phyloP scores from a whole-genome alignment of 1,140 invertebrate species.

The Lepidurus couesii region DNA sequence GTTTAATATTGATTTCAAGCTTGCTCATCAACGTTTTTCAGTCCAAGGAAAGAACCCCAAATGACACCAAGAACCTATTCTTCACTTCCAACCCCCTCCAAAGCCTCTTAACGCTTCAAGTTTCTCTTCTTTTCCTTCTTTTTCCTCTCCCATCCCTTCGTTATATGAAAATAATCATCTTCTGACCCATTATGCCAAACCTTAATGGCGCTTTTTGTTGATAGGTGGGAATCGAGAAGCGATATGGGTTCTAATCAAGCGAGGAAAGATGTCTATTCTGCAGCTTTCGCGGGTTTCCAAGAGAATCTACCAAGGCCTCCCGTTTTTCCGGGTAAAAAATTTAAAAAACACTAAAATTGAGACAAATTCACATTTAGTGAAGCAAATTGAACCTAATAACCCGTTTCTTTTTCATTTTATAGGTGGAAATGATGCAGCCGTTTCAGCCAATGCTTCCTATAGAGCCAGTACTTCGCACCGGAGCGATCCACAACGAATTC shows the following conservation, averaged over 20 bases:
- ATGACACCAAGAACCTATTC: not conserved
- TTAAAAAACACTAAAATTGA: not conserved
- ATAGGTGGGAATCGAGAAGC: not conserved
- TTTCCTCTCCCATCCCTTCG: no score
- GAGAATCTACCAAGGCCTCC: slow-evolving; percentile 32
- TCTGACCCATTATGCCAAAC: no score
- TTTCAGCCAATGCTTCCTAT: slow-evolving; percentile 24
- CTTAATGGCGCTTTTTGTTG: not conserved
- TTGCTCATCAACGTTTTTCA: not conserved
- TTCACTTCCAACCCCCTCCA: not conserved
- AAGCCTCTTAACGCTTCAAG: not conserved
- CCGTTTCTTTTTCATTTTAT: not conserved
- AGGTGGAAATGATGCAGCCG: slow-evolving; percentile 30
- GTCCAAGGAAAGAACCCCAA: not conserved
- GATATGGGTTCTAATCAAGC: slow-evolving; percentile 7
- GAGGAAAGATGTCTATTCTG: slow-evolving; percentile 2
- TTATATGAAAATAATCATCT: no score
- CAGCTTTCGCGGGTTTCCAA: slow-evolving; percentile 24
- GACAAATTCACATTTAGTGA: not conserved
- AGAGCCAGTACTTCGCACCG: slow-evolving; percentile 25
- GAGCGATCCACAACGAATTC: slow-evolving; percentile 24
- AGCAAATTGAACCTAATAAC: not conserved
- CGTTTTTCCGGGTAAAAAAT: slow-evolving; percentile 28
- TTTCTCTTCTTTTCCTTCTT: not conserved
- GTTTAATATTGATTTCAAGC: slow-evolving; percentile 20